Percentiles rank a stretch among this genome's conserved stretches.
Conservation (phyloP, 2,113 vertebrate species). For the Cairina moschata region DNA sequence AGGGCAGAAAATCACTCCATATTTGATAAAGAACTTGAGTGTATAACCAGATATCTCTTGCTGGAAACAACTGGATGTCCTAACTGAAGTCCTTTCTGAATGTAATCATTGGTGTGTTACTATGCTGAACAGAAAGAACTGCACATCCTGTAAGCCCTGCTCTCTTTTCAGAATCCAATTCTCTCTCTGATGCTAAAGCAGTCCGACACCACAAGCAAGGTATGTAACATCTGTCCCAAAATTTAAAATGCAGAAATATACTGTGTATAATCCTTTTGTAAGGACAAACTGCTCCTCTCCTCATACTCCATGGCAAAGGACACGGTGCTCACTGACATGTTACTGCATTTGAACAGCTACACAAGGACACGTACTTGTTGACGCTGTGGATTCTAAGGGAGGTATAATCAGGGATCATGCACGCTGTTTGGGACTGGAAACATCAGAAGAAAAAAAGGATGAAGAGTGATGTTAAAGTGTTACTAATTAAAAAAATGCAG, state of each 20-base stretch:
- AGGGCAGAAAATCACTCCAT: not conserved
- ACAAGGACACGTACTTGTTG: rapidly evolving
- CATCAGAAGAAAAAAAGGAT: not conserved
- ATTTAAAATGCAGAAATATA: not conserved
- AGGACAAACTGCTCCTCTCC: not conserved
- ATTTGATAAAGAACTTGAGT: not conserved
- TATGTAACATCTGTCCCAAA: not conserved
- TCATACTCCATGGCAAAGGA: not conserved
- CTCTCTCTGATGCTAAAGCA: not conserved
- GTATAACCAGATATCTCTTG: not conserved
- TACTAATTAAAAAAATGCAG: not conserved
- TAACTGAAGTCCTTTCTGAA: not conserved
- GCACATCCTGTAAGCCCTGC: not conserved
- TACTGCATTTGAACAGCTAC: not conserved
- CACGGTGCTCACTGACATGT: rapidly evolving
- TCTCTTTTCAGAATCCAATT: not conserved
- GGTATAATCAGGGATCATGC: not conserved
- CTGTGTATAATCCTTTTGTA: rapidly evolving
- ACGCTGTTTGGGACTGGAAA: not conserved
- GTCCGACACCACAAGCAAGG: not conserved
- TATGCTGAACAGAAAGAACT: not conserved
- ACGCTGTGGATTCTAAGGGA: not conserved
- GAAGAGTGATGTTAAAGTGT: not conserved
- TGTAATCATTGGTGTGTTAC: not conserved
- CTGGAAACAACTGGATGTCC: not conserved